Evolutionary conservation across 2,888 invertebrate genomes (phyloP).

Genomic region (Prosopocoilus inquinatus): DNA sequence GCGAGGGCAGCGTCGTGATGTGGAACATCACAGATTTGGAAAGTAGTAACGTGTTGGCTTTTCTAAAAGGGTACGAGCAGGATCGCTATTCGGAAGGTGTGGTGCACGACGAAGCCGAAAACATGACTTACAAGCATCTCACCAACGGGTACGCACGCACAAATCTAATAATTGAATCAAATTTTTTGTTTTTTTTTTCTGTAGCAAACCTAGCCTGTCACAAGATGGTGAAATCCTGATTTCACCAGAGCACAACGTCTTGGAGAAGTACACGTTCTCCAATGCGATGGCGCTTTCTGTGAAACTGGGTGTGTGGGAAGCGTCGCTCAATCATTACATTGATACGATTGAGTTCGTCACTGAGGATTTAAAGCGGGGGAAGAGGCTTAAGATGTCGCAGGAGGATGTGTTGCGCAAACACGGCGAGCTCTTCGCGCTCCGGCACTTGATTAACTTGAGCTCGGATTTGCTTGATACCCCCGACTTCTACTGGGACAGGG

Average conservation of each 20-base stretch:
- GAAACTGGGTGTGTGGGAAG: conserved; percentile 93
- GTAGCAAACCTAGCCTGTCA: conserved; percentile 35
- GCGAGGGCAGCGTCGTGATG: conserved; percentile 87
- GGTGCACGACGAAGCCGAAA: conserved; percentile 76
- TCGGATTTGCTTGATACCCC: conserved; percentile 94
- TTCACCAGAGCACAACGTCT: conserved; percentile 46
- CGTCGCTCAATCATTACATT: conserved; percentile 77
- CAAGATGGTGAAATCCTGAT: conserved; percentile 44
- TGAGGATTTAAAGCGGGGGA: conserved; percentile 73
- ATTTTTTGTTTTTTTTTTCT: background rate
- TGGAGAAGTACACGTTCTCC: conserved; percentile 92
- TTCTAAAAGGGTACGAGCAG: conserved; percentile 66
- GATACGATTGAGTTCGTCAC: conserved; percentile 80
- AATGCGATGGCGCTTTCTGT: conserved; percentile 93
- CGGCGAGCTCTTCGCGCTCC: conserved; percentile 84
- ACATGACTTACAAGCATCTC: conserved; percentile 77
- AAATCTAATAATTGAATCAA: background rate
- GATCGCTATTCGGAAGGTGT: conserved; percentile 69
- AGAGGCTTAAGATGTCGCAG: conserved; percentile 66
- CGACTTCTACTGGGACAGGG: conserved; percentile 98
- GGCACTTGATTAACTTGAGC: conserved; percentile 88
- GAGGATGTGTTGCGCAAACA: conserved; percentile 73
- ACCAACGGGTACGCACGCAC: conserved; percentile 47
- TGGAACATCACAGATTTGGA: conserved; percentile 88
- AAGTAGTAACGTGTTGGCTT: conserved; percentile 71